Evolutionary conservation across 2,888 invertebrate species (phyloP), one percentile per base, ranked within the genome.

Genomic region (Atrina japonica): DNA sequence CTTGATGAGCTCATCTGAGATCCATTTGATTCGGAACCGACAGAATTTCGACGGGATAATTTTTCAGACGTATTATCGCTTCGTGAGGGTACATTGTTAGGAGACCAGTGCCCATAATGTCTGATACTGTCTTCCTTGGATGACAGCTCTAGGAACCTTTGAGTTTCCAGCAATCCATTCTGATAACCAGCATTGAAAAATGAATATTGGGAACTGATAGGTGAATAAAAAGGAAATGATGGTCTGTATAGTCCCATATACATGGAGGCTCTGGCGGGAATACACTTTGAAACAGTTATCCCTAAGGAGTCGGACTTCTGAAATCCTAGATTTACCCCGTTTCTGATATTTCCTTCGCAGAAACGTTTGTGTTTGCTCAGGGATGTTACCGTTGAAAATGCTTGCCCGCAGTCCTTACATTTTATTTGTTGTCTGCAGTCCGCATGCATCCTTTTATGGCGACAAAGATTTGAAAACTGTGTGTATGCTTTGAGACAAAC

Each of bases 361-460:
- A 97, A 97, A 81, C 97, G 93, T 92, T 97, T 97, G 91, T 99
- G 99, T 88, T 99, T 99, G 78, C 96, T 94, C 55, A 99, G 93
- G 29, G 97, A 96, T 1, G 97, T 96, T 67, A 95, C 95, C 0
- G 97, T 97, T 68, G 95, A 95, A 92, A 98, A 99, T 41, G 95
- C 95, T 89, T 97, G 96, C 27, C 95, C 95, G 90, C 98, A 99
- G 93, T 97, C 97, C 86, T 93, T 94, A 92, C 98, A 99, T 92
- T 97, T 97, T 88, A 96, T 96, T 82, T 90, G 95, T 91, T 95
- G 95, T 86, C 97, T 95, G 91, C 98, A 99, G 89, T 96, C 96
- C 65, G 95, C 95, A 93, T 99, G 99, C 97, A 99, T 98, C 68
- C 99, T 96, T 89, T 97, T 97, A 92, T 99, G 99, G n/a, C 99